These are phyloP conservation scores for Oophaga sylvatica DNA, from an alignment of 2,797 vertebrate genomes.

Conservation along the genomic window DNA sequence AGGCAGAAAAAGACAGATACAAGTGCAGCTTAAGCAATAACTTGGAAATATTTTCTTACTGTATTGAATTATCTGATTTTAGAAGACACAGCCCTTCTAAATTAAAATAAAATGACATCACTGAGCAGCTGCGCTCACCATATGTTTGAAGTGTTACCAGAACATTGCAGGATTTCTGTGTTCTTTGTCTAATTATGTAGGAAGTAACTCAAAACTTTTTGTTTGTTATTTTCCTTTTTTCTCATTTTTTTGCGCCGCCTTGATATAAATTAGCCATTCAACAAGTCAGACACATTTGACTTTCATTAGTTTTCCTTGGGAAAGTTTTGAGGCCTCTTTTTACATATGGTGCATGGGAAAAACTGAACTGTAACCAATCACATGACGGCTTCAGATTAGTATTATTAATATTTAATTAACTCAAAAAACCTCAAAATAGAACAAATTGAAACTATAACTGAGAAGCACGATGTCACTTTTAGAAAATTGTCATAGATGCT, in stretches of 20 bases:
- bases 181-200: background rate
- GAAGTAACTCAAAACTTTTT: background rate
- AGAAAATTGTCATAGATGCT: no score
- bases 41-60: background rate
- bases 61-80: background rate
- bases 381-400: background rate
- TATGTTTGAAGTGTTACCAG: constrained; percentile 16
- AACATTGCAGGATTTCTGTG: constrained; percentile 16
- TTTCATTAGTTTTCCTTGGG: background rate
- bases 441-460: no score
- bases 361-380: background rate
- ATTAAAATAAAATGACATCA: constrained; percentile 14
- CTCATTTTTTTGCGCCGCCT: background rate
- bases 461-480: no score
- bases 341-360: background rate
- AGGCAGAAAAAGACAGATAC: background rate
- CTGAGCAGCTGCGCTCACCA: background rate
- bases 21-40: background rate
- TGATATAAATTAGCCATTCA: background rate
- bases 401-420: background rate
- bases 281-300: background rate
- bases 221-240: constrained; percentile 6
- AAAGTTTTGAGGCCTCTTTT: background rate
- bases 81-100: background rate
- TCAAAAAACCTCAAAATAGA: background rate